Evolutionary conservation across 1,140 invertebrate species (phyloP).

Genomic region (Diorhabda carinulata): DNA sequence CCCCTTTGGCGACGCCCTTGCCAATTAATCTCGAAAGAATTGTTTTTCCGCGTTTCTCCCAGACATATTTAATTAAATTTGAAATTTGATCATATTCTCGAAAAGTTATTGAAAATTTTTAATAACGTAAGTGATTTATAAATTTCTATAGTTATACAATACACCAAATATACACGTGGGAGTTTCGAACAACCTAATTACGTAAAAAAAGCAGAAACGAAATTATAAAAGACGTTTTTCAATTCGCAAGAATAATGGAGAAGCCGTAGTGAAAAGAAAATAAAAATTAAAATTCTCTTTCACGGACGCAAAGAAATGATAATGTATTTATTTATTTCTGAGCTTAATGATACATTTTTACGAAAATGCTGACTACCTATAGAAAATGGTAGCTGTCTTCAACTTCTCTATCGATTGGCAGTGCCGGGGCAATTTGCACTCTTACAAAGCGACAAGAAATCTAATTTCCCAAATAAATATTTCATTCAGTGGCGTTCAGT

Average conservation of each 20-base stretch:
- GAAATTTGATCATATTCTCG: no score
- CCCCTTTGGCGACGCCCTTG: no score
- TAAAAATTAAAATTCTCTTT: constrained; percentile 3
- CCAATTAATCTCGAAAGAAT: no score
- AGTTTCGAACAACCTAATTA: neutral
- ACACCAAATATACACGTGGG: neutral
- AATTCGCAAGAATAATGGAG: neutral
- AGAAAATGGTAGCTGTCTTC: neutral
- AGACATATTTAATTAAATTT: no score
- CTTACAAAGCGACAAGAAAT: neutral
- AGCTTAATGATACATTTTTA: constrained; percentile 3
- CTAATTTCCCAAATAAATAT: neutral
- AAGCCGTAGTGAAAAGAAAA: neutral
- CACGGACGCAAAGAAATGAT: neutral
- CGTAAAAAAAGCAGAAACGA: constrained; percentile 1
- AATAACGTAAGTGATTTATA: no score
- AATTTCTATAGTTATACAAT: neutral
- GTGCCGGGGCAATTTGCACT: constrained; percentile 1
- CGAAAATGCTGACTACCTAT: neutral
- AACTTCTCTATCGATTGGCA: neutral
- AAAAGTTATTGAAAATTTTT: no score
- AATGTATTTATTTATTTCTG: constrained; percentile 1
- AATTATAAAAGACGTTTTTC: neutral
- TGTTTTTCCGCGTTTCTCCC: no score
- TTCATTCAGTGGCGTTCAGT: neutral